Evolutionary conservation across 2,797 vertebrate genomes (phyloP).

Genomic region (Xenopus petersii): DNA sequence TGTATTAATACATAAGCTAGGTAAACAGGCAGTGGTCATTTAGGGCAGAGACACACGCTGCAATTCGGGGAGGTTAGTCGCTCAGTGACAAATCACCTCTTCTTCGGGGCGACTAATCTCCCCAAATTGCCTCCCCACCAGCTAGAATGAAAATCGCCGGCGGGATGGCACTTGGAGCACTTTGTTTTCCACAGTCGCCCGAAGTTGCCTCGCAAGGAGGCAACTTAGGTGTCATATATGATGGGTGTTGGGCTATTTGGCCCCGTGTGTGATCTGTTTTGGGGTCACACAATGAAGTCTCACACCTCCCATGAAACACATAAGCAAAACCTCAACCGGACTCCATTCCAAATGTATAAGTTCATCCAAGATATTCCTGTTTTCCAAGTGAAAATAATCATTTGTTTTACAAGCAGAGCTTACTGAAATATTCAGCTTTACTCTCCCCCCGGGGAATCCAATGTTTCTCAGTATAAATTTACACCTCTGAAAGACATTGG

Average conservation of each 20-base stretch:
- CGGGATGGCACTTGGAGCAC: too few relatives aligned
- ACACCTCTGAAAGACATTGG: neutral
- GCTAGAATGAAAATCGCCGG: too few relatives aligned
- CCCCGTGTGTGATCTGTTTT: slow-evolving; percentile 5
- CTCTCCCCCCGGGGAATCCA: neutral
- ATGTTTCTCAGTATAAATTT: slow-evolving; percentile 4
- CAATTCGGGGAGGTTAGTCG: too few relatives aligned
- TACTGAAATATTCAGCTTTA: slow-evolving; percentile 30
- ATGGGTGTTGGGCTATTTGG: neutral
- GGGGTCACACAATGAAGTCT: slow-evolving; percentile 3
- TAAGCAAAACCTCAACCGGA: slow-evolving; percentile 33
- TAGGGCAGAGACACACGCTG: too few relatives aligned
- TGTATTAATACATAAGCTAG: too few relatives aligned
- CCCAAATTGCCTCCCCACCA: too few relatives aligned
- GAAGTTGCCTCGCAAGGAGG: too few relatives aligned
- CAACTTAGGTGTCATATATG: too few relatives aligned
- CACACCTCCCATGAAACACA: slow-evolving; percentile 1
- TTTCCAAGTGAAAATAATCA: slow-evolving; percentile 35
- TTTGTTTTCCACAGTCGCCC: too few relatives aligned
- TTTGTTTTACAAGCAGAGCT: slow-evolving; percentile 34
- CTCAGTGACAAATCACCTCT: too few relatives aligned
- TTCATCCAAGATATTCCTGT: slow-evolving; percentile 15
- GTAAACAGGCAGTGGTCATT: too few relatives aligned
- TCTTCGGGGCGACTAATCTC: too few relatives aligned
- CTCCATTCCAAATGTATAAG: slow-evolving; percentile 14